Evolutionary conservation across 2,797 vertebrate species (phyloP), one percentile per base, ranked within the genome.

Genomic region (Oryzias dopingdopingensis): DNA sequence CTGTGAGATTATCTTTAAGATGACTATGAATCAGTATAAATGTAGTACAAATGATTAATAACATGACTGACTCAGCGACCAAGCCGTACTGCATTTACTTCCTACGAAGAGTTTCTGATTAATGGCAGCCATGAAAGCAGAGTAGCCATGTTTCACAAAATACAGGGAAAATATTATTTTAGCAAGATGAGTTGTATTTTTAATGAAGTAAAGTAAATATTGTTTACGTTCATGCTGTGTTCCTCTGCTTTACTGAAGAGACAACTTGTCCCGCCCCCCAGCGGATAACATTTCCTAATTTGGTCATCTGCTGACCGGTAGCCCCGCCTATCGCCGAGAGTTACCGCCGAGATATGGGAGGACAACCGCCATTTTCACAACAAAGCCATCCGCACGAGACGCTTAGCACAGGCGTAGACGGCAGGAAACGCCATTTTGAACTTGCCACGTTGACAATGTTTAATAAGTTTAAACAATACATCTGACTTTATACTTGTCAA

Each of bases 361-460:
- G 56, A 47, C 16, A 49, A 56, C 74, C 85, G 89, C 88, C 81
- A 93, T 92, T 90, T 92, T 81, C 85, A 88, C 77, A 86, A 82
- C 85, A 90, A 49, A 56, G 60, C 65, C 65, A 56, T 69, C 62
- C 69, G 70, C 29, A 49, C 5, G 16, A 49, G 51, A 56, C 20
- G 40, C 32, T 37, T 37, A 41, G 50, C 18, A 23, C 44, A 16
- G 26, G 15, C 0, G 6, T 16, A 4, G 49, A 49, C 43, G 14
- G 37, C 8, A 3, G 4, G 14, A 17, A 73, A 75, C 92, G 92
- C 92, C 92, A 93, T 93, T 90, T 93, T 92, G 88, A 70, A 62
- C 71, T 48, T 86, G 92, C 91, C 91, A 93, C 91, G 91, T 92
- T 92, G 90, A 74, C 85, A 65, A 0, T 14, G n/a, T 61, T 50